A percentile compares a stretch with the other conserved stretches of the same genome.
Evolutionary conservation across 2,888 invertebrate species (phyloP).

Genomic region (Morpho helenor): DNA sequence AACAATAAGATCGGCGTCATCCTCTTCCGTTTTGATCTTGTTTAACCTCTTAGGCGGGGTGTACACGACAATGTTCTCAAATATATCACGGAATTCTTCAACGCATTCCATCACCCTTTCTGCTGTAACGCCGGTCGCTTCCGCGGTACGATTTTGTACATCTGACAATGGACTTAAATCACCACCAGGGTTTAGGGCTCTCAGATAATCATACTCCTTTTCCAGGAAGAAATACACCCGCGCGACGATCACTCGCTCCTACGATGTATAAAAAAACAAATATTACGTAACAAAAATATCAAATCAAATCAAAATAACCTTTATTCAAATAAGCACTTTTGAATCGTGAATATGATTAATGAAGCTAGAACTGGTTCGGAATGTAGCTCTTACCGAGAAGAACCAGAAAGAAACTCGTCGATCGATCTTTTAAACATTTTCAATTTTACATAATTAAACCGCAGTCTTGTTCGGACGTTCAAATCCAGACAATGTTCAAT

Average conservation of each 20-base stretch:
- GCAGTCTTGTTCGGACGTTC: no score
- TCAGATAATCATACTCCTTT: not conserved
- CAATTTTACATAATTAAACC: no score
- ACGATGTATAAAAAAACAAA: not conserved
- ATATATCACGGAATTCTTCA: not conserved
- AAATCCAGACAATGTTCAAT: no score
- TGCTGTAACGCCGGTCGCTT: not conserved
- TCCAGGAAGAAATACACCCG: slow-evolving; percentile 1
- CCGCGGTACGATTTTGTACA: slow-evolving; percentile 1
- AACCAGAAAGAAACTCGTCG: no score
- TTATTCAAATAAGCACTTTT: no score
- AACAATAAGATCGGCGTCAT: not conserved
- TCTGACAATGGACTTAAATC: slow-evolving; percentile 3
- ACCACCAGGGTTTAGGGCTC: not conserved
- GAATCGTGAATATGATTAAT: no score
- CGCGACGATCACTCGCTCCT: slow-evolving; percentile 7
- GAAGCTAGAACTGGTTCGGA: no score
- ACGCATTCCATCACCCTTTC: not conserved
- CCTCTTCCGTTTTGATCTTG: not conserved
- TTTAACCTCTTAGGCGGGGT: not conserved
- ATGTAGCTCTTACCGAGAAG: no score
- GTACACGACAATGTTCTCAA: not conserved
- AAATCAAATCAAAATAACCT: no score
- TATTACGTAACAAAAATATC: no score
- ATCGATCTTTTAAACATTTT: no score